Evolutionary conservation across 1,140 invertebrate species (phyloP).

Genomic region (Anastatus disparis): DNA sequence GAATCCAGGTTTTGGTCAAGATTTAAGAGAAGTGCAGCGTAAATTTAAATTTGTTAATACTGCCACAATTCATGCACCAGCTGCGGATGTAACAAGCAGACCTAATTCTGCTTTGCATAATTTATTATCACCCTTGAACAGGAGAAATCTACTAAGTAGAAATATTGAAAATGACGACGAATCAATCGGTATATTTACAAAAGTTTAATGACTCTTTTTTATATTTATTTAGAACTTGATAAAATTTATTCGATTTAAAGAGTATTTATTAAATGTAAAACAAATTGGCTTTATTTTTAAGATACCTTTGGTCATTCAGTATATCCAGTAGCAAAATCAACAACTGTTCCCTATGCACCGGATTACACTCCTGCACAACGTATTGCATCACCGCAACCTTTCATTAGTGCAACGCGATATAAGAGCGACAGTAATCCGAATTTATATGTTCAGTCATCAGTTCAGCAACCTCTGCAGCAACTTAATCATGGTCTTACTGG

Average conservation of each 20-base stretch:
- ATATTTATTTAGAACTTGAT: not conserved
- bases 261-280: not conserved
- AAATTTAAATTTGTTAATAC: slow-evolving; percentile 47
- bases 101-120: slow-evolving; percentile 72
- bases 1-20: slow-evolving; percentile 89
- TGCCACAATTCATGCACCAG: slow-evolving; percentile 25
- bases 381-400: slow-evolving; percentile 56
- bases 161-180: slow-evolving; percentile 50
- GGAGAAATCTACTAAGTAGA: not conserved
- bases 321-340: slow-evolving; percentile 36
- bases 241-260: not conserved
- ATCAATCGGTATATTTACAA: slow-evolving; percentile 51
- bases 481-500: slow-evolving; percentile 73
- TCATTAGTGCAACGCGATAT: slow-evolving; percentile 59
- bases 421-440: slow-evolving; percentile 59
- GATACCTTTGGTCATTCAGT: slow-evolving; percentile 28
- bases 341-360: slow-evolving; percentile 46
- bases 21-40: slow-evolving; percentile 74
- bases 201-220: not conserved
- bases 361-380: slow-evolving; percentile 45
- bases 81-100: slow-evolving; percentile 62
- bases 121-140: slow-evolving; percentile 62
- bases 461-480: slow-evolving; percentile 39
- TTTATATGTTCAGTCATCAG: slow-evolving; percentile 39
- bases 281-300: too few relatives aligned